phyloP scores from a whole-genome alignment of 2,113 vertebrate genomes.

The Astur gentilis region DNA sequence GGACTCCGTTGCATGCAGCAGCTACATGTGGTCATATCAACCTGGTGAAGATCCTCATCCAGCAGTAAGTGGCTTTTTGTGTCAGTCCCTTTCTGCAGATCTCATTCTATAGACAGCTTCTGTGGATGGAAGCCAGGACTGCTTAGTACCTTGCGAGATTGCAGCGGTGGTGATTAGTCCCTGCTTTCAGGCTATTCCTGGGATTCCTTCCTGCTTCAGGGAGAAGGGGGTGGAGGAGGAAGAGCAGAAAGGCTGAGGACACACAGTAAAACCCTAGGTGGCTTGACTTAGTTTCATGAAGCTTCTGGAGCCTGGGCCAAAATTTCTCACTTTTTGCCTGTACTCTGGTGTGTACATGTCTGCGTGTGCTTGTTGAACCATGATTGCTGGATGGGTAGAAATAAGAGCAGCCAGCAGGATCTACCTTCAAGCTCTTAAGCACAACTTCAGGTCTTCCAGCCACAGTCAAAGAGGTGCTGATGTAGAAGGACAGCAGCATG shows the following conservation, averaged over 20 bases:
- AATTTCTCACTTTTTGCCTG: background rate
- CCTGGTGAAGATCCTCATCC: constrained; percentile 92
- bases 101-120: background rate
- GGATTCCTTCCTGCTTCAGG: background rate
- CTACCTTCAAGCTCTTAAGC: background rate
- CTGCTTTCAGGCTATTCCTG: background rate
- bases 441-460: background rate
- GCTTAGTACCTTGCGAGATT: background rate
- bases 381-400: fast-evolving
- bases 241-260: background rate
- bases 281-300: background rate
- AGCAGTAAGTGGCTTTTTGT: constrained; percentile 81
- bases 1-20: constrained; percentile 94
- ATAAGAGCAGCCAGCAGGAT: background rate
- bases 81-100: background rate
- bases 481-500: background rate
- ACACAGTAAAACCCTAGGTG: background rate
- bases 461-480: background rate
- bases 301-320: background rate
- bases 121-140: background rate
- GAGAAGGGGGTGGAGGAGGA: background rate
- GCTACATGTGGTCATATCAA: constrained; percentile 94
- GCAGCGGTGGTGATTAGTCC: background rate
- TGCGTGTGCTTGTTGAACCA: background rate
- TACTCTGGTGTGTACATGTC: background rate